Evolutionary conservation across 1,140 invertebrate species (phyloP).

Genomic region (Andricus grossulariae): DNA sequence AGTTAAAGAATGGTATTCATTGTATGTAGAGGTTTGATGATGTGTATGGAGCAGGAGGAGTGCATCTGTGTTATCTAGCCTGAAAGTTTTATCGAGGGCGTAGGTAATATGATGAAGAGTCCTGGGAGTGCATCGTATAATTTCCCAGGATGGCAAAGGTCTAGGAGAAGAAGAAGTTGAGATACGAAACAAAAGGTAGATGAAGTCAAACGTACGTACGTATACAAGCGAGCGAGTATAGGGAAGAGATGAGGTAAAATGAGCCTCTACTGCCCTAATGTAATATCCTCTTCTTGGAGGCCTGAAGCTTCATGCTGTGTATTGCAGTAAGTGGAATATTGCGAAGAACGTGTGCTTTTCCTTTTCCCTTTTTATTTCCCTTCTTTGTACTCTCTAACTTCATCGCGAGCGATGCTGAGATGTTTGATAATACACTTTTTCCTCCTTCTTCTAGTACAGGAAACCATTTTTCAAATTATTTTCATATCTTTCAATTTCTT

Average conservation of each 20-base stretch:
- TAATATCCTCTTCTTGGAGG: slow-evolving; percentile 55
- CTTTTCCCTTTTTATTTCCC: slow-evolving; percentile 14
- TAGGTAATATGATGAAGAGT: slow-evolving; percentile 21
- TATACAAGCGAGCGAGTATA: neutral
- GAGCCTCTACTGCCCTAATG: neutral
- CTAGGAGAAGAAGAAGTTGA: slow-evolving; percentile 7
- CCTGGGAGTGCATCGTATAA: slow-evolving; percentile 22
- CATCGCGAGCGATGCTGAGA: slow-evolving; percentile 3
- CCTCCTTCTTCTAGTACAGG: neutral
- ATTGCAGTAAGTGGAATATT: slow-evolving; percentile 2
- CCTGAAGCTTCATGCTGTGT: slow-evolving; percentile 47
- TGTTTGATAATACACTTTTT: slow-evolving; percentile 27
- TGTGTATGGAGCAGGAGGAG: neutral
- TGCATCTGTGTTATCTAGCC: slow-evolving; percentile 11
- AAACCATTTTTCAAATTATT: neutral
- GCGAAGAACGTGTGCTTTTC: neutral
- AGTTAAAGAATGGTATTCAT: no score
- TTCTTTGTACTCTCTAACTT: slow-evolving; percentile 13
- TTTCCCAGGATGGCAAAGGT: slow-evolving; percentile 13
- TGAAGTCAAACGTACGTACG: neutral
- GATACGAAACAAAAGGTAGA: slow-evolving; percentile 16
- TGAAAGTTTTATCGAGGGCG: slow-evolving; percentile 28
- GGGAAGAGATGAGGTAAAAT: neutral
- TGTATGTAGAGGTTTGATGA: no score
- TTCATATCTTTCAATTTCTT: neutral